These are phyloP conservation scores for Caenorhabditis virilis DNA, from an alignment of 2,888 invertebrate species.

Conservation along the genomic window DNA sequence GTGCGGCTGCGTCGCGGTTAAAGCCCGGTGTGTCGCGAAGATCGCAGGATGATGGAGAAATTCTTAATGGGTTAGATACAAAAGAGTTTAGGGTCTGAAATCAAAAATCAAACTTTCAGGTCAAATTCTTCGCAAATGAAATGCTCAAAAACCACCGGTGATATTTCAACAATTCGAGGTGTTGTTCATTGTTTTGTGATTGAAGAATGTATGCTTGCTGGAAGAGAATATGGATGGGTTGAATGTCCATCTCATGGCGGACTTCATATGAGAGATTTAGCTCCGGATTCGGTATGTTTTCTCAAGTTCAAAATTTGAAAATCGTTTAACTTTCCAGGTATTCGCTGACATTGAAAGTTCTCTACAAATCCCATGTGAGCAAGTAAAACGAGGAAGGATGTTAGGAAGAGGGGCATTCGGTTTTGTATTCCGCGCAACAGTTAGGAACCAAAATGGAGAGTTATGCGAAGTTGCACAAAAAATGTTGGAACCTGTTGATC, in stretches of 20 bases:
- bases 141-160: constrained; percentile 35
- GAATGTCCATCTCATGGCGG: constrained; percentile 83
- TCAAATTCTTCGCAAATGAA: constrained; percentile 9
- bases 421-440: constrained; percentile 83
- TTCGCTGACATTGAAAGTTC: constrained; percentile 47
- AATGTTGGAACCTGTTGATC: constrained; percentile 90
- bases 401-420: constrained; percentile 97
- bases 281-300: constrained; percentile 81
- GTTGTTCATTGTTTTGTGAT: constrained; percentile 78
- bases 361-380: constrained; percentile 82
- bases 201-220: constrained; percentile 83
- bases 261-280: constrained; percentile 80
- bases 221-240: constrained; percentile 71
- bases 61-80: no score
- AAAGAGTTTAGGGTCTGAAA: no score
- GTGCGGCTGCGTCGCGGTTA: constrained; percentile 5
- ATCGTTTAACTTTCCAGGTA: constrained; percentile 9
- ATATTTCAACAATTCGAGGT: constrained; percentile 28
- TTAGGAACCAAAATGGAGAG: constrained; percentile 69
- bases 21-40: not conserved
- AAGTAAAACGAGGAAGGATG: constrained; percentile 76
- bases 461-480: constrained; percentile 83
- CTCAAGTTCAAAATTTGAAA: not conserved
- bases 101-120: constrained; percentile 3
- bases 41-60: constrained; percentile 26